Percentiles rank a stretch among this genome's conserved stretches.
Evolutionary conservation across 2,113 vertebrate species (phyloP).

Genomic region (Eulemur rufifrons): DNA sequence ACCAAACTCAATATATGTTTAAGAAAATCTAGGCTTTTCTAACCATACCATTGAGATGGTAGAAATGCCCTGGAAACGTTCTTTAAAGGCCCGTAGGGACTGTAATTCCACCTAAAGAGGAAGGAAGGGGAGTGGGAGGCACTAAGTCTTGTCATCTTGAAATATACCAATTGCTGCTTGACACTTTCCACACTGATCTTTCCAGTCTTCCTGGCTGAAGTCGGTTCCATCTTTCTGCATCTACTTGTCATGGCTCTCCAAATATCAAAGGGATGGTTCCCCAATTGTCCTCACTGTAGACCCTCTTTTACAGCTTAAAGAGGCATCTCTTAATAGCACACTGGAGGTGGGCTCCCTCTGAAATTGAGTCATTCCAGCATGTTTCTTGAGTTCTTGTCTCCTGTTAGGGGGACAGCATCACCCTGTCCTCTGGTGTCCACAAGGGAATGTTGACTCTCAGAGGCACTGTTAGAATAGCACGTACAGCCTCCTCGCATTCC

Average conservation of each 20-base stretch:
- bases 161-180: neutral
- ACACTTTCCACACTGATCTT: neutral
- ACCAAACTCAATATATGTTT: neutral
- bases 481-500: fast-evolving
- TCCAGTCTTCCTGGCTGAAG: neutral
- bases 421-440: neutral
- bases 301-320: neutral
- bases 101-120: neutral
- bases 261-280: neutral
- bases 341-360: neutral
- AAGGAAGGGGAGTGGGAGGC: fast-evolving
- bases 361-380: neutral
- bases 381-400: neutral
- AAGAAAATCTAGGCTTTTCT: neutral
- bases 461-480: neutral
- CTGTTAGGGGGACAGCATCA: neutral
- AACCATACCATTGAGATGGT: neutral
- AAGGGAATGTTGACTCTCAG: neutral
- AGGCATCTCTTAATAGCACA: neutral
- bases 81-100: neutral
- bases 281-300: neutral
- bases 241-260: neutral
- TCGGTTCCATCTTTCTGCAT: neutral
- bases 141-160: neutral
- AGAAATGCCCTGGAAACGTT: neutral